These are phyloP conservation scores for Volucella bombylans DNA, from an alignment of 2,888 invertebrate genomes.

Conservation along the genomic window DNA sequence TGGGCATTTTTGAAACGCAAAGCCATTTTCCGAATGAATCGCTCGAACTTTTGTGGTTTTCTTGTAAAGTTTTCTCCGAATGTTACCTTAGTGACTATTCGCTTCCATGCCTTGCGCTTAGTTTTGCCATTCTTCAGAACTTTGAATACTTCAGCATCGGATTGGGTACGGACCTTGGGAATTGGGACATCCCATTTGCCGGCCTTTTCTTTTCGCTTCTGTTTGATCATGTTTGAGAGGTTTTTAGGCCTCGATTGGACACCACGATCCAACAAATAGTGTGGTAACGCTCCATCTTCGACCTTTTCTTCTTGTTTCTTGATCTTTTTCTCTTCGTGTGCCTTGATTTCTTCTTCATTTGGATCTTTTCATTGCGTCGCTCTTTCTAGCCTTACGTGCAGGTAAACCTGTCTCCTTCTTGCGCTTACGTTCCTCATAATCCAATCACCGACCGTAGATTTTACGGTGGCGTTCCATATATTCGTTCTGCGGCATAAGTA, in stretches of 20 bases:
- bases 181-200: constrained; percentile 99
- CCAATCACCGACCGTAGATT: constrained; percentile 96
- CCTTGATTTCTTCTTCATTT: constrained; percentile 99
- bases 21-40: constrained; percentile 99
- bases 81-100: constrained; percentile 99
- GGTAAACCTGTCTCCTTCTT: constrained; percentile 97
- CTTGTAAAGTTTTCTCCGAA: constrained; percentile 98
- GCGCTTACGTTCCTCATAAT: constrained; percentile 98
- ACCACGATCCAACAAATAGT: constrained; percentile 98
- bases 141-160: constrained; percentile 98
- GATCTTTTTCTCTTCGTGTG: constrained; percentile 97
- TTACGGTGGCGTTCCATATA: constrained; percentile 99
- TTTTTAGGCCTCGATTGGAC: constrained; percentile 96
- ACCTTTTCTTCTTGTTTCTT: constrained; percentile 92
- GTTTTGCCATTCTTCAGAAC: constrained; percentile 95
- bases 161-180: constrained; percentile 98
- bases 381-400: constrained; percentile 95
- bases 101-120: constrained; percentile 98
- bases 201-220: constrained; percentile 99
- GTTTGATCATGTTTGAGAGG: constrained; percentile 99
- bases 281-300: constrained; percentile 95
- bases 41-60: constrained; percentile 99
- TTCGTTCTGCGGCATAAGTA: constrained; percentile 99
- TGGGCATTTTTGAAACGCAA: constrained; percentile 98
- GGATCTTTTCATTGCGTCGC: constrained; percentile 98